Conservation (phyloP, 2,888 invertebrate genomes). For the Stenichneumon culpator region DNA sequence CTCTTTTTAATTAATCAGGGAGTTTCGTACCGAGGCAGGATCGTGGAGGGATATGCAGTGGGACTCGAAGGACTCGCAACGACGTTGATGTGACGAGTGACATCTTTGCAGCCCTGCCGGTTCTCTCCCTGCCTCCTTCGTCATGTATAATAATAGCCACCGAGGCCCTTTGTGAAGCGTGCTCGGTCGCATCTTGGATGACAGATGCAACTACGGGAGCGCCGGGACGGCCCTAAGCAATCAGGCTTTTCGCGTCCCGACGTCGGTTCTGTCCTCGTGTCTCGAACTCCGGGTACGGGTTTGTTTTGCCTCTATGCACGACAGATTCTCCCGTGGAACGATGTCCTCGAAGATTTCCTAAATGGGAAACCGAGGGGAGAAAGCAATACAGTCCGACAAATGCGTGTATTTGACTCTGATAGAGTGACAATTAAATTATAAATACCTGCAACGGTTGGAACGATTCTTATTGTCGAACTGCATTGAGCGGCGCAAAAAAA, state of each 20-base stretch:
- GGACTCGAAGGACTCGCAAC: slow-evolving; percentile 29
- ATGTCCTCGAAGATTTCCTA: not conserved
- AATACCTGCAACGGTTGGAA: not conserved
- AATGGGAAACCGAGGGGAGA: not conserved
- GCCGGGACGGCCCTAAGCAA: slow-evolving; percentile 47
- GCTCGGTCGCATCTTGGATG: slow-evolving; percentile 37
- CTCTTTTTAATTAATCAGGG: slow-evolving; percentile 40
- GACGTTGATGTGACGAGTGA: slow-evolving; percentile 28
- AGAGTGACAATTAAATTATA: not conserved
- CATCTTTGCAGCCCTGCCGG: not conserved
- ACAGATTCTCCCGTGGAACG: not conserved
- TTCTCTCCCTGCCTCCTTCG: not conserved
- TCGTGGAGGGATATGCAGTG: not conserved
- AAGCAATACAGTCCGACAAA: not conserved
- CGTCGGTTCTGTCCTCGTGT: slow-evolving; percentile 15
- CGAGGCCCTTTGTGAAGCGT: slow-evolving; percentile 46
- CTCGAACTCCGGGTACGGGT: not conserved
- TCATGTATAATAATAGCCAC: slow-evolving; percentile 57
- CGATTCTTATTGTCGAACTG: not conserved
- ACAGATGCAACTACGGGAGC: slow-evolving; percentile 51
- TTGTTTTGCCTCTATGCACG: not conserved
- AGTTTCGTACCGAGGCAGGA: not conserved
- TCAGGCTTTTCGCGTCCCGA: slow-evolving; percentile 58
- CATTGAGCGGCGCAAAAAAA: no score
- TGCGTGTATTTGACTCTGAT: not conserved